These are phyloP conservation scores for Neocrepidodera transversa DNA, from an alignment of 2,888 invertebrate species.

Conservation along the genomic window DNA sequence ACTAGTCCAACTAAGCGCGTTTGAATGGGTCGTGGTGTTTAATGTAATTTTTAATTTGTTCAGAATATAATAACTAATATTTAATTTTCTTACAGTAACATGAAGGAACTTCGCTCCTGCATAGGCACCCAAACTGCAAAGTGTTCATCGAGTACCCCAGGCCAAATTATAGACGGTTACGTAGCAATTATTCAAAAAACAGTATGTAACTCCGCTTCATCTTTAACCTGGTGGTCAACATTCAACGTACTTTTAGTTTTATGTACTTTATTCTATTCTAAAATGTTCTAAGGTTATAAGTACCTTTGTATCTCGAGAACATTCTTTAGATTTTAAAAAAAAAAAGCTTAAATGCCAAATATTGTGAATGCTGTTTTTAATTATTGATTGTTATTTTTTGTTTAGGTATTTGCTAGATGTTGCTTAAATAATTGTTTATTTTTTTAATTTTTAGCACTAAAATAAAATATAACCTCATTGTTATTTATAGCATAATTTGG, in stretches of 20 bases:
- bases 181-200: not conserved
- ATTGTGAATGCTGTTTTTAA: not conserved
- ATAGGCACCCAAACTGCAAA: not conserved
- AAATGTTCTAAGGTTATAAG: constrained; percentile 9
- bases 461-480: no score
- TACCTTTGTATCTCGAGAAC: constrained; percentile 13
- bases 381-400: not conserved
- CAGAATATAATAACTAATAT: no score
- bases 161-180: constrained; percentile 11
- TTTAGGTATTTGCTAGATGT: no score
- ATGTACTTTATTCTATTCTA: constrained; percentile 15
- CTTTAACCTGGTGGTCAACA: constrained; percentile 5
- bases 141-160: not conserved
- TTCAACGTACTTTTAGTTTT: constrained; percentile 7
- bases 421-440: no score
- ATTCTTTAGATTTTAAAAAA: not conserved
- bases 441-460: no score
- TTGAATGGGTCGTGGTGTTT: no score
- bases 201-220: constrained; percentile 17
- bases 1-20: no score
- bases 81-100: constrained; percentile 9
- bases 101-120: not conserved
- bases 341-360: not conserved
- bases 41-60: no score
- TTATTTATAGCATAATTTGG: no score